These are phyloP conservation scores for Scomber japonicus DNA, from an alignment of 2,113 vertebrate genomes.

Conservation along the genomic window DNA sequence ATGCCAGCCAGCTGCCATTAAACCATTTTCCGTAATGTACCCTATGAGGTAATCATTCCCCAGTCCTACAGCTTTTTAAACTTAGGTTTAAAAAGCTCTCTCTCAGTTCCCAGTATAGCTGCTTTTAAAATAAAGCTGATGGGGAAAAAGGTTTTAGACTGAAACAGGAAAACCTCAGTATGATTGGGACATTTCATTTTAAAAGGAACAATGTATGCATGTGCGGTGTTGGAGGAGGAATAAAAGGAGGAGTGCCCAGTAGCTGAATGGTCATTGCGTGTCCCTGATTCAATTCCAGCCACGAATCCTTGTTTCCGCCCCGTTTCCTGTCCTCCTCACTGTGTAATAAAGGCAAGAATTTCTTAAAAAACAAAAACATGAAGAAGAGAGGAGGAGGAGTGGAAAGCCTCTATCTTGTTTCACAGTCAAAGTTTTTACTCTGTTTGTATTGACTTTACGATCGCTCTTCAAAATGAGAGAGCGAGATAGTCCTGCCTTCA, in stretches of 20 bases:
- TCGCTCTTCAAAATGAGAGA: background rate
- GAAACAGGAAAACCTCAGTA: background rate
- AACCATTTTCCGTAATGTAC: slow-evolving; percentile 43
- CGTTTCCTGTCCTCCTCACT: no score
- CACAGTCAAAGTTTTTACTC: background rate
- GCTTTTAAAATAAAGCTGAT: background rate
- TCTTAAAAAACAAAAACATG: no score
- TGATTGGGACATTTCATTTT: background rate
- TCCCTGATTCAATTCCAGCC: no score
- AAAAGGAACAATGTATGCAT: background rate
- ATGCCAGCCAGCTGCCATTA: slow-evolving; percentile 23
- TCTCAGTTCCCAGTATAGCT: background rate
- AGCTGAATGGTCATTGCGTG: no score
- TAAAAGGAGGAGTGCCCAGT: no score
- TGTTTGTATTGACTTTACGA: background rate
- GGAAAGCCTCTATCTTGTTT: no score
- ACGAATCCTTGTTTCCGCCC: no score
- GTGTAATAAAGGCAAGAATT: no score
- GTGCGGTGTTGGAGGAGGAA: background rate
- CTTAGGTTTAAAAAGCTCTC: background rate
- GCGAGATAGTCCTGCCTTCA: background rate
- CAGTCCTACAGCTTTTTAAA: background rate
- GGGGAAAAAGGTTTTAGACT: background rate
- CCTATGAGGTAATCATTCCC: slow-evolving; percentile 52
- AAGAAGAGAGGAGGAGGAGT: no score